Percentiles rank a stretch among this genome's conserved stretches.
Conservation (phyloP, 2,797 vertebrate species). For the Masticophis lateralis region DNA sequence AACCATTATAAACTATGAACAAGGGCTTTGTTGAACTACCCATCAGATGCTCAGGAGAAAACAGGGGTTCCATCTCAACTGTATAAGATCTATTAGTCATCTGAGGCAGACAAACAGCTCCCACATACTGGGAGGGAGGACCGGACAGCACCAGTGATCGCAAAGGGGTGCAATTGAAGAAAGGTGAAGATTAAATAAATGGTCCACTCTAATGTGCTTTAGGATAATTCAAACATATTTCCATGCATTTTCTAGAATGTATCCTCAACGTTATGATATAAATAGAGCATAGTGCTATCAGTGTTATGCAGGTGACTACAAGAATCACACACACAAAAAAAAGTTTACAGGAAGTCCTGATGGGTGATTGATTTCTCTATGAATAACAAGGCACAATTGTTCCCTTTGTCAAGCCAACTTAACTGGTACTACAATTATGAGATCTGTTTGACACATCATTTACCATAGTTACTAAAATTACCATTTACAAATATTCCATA, state of each 20-base stretch:
- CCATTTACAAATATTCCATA: slow-evolving; percentile 50
- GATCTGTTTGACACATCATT: slow-evolving; percentile 30
- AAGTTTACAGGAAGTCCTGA: background rate
- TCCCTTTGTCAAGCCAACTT: background rate
- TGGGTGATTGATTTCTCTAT: background rate
- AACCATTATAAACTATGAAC: background rate
- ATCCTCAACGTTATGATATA: background rate
- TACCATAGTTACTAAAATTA: slow-evolving; percentile 35
- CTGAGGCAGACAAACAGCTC: background rate
- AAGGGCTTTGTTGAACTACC: background rate
- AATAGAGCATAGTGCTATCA: background rate
- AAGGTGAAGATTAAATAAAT: background rate
- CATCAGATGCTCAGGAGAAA: background rate
- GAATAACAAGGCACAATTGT: background rate
- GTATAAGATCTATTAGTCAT: background rate
- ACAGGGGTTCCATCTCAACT: background rate
- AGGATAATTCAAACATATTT: background rate
- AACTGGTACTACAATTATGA: slow-evolving; percentile 3
- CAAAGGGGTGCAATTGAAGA: background rate
- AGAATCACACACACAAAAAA: background rate
- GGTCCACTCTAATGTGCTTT: background rate
- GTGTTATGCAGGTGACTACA: background rate
- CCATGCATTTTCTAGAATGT: background rate
- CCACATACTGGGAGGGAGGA: background rate
- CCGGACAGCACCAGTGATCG: background rate